phyloP scores from a whole-genome alignment of 2,888 invertebrate genomes.

The Pollenia amentaria region DNA sequence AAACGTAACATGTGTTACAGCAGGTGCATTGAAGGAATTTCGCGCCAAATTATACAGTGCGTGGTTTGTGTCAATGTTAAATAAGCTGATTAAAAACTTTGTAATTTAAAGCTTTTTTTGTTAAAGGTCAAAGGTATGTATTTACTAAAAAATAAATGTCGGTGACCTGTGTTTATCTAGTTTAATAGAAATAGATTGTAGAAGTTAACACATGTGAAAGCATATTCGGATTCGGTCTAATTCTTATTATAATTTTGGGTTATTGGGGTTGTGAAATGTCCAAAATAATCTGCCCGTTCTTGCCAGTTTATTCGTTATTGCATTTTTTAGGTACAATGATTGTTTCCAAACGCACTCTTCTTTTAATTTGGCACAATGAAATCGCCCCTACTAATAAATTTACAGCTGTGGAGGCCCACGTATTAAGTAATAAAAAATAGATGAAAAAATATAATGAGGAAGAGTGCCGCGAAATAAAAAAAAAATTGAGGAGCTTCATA shows the following conservation, averaged over 20 bases:
- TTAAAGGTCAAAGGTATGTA: neutral
- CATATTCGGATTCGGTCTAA: too few species aligned
- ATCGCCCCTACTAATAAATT: neutral
- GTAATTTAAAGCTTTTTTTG: neutral
- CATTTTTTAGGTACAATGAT: neutral
- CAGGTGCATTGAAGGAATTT: too few species aligned
- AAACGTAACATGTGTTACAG: neutral
- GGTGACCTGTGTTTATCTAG: neutral
- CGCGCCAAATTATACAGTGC: too few species aligned
- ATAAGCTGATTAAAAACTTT: too few species aligned
- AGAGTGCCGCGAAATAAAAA: neutral
- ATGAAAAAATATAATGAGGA: neutral
- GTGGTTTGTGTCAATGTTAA: too few species aligned
- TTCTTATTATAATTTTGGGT: too few species aligned
- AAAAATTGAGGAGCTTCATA: too few species aligned
- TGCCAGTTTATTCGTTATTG: neutral
- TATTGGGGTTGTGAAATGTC: neutral
- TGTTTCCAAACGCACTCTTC: neutral
- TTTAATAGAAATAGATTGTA: conserved; percentile 3
- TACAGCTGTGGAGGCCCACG: neutral
- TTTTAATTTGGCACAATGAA: neutral
- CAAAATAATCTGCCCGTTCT: neutral
- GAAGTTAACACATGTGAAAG: neutral
- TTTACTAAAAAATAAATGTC: too few species aligned
- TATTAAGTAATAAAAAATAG: neutral